phyloP scores from a whole-genome alignment of 2,888 invertebrate genomes.

The Cephus nigrinus region DNA sequence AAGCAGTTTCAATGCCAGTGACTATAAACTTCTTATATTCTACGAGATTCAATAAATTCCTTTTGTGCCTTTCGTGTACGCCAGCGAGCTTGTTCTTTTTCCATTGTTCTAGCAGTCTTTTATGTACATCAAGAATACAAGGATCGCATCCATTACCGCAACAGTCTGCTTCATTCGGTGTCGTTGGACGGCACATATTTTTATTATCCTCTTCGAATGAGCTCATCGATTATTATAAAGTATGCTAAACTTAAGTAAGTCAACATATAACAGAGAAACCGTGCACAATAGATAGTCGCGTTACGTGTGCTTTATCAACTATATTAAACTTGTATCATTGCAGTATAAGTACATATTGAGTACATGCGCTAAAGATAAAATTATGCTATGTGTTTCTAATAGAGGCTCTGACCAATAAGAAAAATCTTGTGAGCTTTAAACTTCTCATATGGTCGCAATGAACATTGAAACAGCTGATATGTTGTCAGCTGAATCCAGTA shows the following conservation, averaged over 20 bases:
- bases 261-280: neutral
- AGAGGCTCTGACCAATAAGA: neutral
- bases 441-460: neutral
- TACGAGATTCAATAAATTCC: conserved; percentile 32
- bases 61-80: neutral
- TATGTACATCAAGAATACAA: conserved; percentile 58
- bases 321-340: no score
- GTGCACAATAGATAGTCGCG: neutral
- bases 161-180: conserved; percentile 53
- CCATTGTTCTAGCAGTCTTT: conserved; percentile 48
- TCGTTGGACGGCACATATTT: conserved; percentile 39
- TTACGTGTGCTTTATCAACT: neutral
- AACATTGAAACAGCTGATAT: neutral
- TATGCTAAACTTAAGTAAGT: neutral
- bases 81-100: conserved; percentile 29
- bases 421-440: neutral
- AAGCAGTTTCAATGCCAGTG: conserved; percentile 20
- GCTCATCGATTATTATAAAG: conserved; percentile 12
- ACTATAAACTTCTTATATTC: conserved; percentile 43
- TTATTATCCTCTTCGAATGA: conserved; percentile 14
- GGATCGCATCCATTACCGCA: conserved; percentile 58
- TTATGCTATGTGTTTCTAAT: neutral
- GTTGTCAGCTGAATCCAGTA: neutral
- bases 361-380: neutral
- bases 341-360: neutral